phyloP scores from a whole-genome alignment of 1,140 invertebrate genomes.

The Drosophila lowei region DNA sequence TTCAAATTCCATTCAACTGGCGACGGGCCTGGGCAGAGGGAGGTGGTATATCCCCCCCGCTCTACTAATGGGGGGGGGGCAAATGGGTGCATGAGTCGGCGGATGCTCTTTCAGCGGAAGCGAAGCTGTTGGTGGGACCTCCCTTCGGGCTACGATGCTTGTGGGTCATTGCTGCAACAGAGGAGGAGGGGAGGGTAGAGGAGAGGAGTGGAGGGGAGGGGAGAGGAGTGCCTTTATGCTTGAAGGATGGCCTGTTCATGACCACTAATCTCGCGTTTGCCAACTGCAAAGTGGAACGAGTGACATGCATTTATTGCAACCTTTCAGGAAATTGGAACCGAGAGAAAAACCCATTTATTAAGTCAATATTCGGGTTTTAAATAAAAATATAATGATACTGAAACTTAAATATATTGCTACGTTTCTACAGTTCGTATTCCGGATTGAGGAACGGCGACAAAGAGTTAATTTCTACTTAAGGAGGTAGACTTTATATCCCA shows the following conservation, averaged over 20 bases:
- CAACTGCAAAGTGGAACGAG: no score
- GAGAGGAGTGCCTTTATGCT: not conserved
- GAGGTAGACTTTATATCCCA: no score
- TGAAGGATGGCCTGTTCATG: slow-evolving; percentile 1
- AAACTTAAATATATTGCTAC: no score
- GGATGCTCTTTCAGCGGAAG: slow-evolving; percentile 33
- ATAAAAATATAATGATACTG: no score
- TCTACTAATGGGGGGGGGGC: slow-evolving; percentile 35
- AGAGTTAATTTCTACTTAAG: no score
- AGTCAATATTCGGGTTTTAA: no score
- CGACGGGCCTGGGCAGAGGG: not conserved
- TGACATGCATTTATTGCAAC: no score
- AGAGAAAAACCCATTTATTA: no score
- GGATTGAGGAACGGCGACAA: no score
- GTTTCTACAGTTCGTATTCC: no score
- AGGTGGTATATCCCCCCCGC: slow-evolving; percentile 15
- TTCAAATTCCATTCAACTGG: slow-evolving; percentile 44
- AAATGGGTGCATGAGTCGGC: slow-evolving; percentile 17
- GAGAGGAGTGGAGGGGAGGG: not conserved
- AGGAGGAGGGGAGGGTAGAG: not conserved
- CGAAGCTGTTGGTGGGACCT: slow-evolving; percentile 7
- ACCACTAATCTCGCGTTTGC: not conserved
- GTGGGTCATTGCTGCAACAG: slow-evolving; percentile 23
- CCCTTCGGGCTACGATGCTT: slow-evolving; percentile 10
- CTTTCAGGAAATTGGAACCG: no score